Base-by-base conservation (phyloP, 2,888 invertebrate genomes). In the Drosophila melanosoma region DNA sequence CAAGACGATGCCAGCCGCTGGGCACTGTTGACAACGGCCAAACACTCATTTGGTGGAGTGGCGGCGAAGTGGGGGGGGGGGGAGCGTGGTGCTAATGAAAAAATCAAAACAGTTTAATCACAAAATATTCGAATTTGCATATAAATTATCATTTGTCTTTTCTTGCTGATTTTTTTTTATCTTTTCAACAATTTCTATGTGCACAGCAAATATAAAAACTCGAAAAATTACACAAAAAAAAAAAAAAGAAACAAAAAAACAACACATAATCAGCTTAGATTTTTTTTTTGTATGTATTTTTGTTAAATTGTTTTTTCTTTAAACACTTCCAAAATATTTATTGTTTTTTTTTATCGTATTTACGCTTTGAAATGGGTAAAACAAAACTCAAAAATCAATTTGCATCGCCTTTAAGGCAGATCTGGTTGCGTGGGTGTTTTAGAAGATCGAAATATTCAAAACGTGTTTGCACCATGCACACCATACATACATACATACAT, bases 31-130 rank as follows among this genome's bases (percentile, higher is more conserved):
- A 51, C 72, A 74, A 69, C 72, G 60, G 56, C 23, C 26, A 38
- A 33, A 36, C 6, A 29, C 7, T n/a, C 3, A 17, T 20, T 29
- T n/a, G 10, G n/a, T n/a, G 5, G 32, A 40, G 51, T 35, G 49
- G 53, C 17, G 11, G 51, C 49, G 45, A n/a, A 11, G 59, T 26
- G 60, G 58, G 36, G 12, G 11, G 53, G 48, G 11, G 52, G 36
- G 26, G 49, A 40, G 35, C n/a, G 49, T 23, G 32, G 61, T 84
- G 84, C 81, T 85, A 85, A 85, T 85, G 83, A 87, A 84, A 81
- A 87, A 84, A 83, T 75, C 79, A 74, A 85, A 85, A 83, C 85
- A 74, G 79, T 83, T 87, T 85, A 85, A 85, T 85, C 84, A 80
- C 87, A 87, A 81, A 74, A 81, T 81, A 76, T 87, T 81, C 63